phyloP scores from a whole-genome alignment of 2,797 vertebrate genomes.

The Falco rusticolus region DNA sequence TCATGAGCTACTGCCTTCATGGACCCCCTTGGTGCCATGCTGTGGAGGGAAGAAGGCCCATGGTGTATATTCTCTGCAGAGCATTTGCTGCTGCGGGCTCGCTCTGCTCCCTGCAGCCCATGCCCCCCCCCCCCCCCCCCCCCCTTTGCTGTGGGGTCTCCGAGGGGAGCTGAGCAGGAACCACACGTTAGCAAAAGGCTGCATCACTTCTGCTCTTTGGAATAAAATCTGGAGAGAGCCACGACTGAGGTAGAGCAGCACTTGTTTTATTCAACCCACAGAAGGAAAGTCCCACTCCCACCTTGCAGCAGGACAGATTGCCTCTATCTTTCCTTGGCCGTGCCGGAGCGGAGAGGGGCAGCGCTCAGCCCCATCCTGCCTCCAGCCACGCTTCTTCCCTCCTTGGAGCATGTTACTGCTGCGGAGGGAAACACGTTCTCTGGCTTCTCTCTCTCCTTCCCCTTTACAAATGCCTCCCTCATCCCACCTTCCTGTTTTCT shows the following conservation, averaged over 20 bases:
- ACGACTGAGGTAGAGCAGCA: neutral
- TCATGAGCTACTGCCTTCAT: neutral
- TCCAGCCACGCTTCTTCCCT: neutral
- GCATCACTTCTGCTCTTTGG: neutral
- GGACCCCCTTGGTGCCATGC: too few species aligned
- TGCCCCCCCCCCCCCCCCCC: too few species aligned
- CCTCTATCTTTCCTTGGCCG: neutral
- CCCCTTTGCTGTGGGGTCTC: too few species aligned
- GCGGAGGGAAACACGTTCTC: neutral
- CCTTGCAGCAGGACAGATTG: neutral
- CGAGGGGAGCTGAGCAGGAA: neutral
- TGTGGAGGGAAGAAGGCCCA: neutral
- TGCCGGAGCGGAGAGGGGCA: neutral
- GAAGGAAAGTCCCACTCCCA: neutral
- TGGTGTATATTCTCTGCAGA: neutral
- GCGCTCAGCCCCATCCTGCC: neutral
- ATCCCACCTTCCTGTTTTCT: neutral
- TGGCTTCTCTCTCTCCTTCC: neutral
- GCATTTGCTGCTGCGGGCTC: fast-evolving
- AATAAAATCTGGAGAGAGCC: neutral
- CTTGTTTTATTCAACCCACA: neutral
- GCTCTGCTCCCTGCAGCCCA: neutral
- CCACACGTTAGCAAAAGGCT: too few species aligned
- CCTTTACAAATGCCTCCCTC: neutral
- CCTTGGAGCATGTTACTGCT: neutral